Base-by-base conservation (phyloP, 2,113 vertebrate genomes). In the Actenoides hombroni region DNA sequence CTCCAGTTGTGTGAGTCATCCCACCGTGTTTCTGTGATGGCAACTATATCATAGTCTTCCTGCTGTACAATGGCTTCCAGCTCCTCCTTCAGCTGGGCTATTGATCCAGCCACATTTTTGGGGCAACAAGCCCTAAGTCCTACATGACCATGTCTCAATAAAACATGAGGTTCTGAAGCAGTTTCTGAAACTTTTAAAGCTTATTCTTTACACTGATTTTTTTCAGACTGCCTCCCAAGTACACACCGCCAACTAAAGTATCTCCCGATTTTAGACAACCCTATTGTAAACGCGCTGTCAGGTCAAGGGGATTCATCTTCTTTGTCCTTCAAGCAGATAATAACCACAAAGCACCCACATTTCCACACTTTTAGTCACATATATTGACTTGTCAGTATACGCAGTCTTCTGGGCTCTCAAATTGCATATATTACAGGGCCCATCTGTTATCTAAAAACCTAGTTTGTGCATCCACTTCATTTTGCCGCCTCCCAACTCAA, bases 271-370 rank as follows among this genome's bases (percentile, higher is more conserved):
- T 95, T 85, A 96, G 83, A 94, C 81, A 94, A 87, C n/a, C 65
- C 57, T 91, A 82, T 80, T 93, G 75, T 44, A 86, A 40, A 94
- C 95, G 68, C 48, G 85, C 78, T 91, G 83, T 94, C 90, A 89
- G 92, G 89, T 94, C 92, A 96, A 94, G 86, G 49, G 44, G 61
- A 94, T 96, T 95, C 54, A 94, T 96, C 92, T 96, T 95, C 90
- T 63, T 59, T 35, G 88, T 94, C 91, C 92, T 96, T 94, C 96
- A 94, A 88, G 92, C 61, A 87, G 60, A 95, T 96, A 94, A 96
- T 95, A 96, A 91, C 94, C 74, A 92, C 88, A 94, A 95, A 97
- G 86, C 91, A 96, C 86, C 90, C 83, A 79, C 65, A 96, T 95
- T 96, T 92, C 81, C 86, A 73, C 86, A 83, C 83, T 92, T 96